These are phyloP conservation scores for Volucella inflata DNA, from an alignment of 2,888 invertebrate species.

Conservation along the genomic window DNA sequence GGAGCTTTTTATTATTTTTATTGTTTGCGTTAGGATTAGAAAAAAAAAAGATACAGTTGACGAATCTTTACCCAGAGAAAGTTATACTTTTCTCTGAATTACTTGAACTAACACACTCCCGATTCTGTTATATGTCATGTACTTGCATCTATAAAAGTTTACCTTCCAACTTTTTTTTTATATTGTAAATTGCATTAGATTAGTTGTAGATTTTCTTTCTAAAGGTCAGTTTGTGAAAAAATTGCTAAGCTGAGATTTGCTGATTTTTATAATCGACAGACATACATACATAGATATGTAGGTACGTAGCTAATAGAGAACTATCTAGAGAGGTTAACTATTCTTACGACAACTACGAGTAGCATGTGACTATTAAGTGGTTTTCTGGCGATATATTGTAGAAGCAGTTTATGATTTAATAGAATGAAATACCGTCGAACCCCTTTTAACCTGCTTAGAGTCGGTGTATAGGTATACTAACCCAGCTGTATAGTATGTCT, in stretches of 20 bases:
- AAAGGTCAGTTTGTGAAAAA: constrained; percentile 17
- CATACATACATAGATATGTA: constrained; percentile 7
- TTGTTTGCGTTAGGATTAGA: constrained; percentile 45
- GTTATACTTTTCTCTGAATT: constrained; percentile 25
- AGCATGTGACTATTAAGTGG: constrained; percentile 24
- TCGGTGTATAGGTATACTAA: background rate
- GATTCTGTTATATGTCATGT: constrained; percentile 18
- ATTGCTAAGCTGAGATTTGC: background rate
- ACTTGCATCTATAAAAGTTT: constrained; percentile 10
- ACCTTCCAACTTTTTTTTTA: constrained; percentile 27
- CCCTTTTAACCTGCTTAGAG: constrained; percentile 24
- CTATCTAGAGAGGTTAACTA: background rate
- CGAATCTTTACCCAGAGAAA: constrained; percentile 41
- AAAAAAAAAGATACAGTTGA: background rate
- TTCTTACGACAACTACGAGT: background rate
- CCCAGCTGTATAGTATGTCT: background rate
- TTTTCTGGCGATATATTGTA: constrained; percentile 7
- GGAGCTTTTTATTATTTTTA: background rate
- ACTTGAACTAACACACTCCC: constrained; percentile 61
- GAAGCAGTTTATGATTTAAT: constrained; percentile 20
- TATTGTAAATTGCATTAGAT: background rate
- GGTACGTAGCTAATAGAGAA: background rate
- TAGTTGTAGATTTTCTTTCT: constrained; percentile 5
- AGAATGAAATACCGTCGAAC: constrained; percentile 20
- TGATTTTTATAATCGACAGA: constrained; percentile 18